Conservation (phyloP, 2,888 invertebrate species). For the Arenicola marina region DNA sequence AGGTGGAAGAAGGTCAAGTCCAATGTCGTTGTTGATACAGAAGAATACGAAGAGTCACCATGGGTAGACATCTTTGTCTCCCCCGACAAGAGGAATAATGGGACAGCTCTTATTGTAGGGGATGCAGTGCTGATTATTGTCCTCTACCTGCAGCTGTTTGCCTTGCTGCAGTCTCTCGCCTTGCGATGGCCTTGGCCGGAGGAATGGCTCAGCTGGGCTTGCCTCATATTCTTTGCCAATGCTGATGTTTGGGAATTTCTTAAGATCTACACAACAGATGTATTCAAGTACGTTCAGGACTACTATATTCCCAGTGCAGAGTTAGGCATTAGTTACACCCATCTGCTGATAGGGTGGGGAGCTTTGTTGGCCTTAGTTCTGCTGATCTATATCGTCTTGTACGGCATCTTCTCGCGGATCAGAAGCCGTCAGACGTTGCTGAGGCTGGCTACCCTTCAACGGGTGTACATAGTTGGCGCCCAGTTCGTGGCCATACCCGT, state of each 20-base stretch:
- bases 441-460: slow-evolving; percentile 44
- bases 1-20: too few relatives aligned
- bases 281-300: slow-evolving; percentile 41
- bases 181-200: slow-evolving; percentile 51
- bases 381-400: slow-evolving; percentile 34
- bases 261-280: slow-evolving; percentile 40
- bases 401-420: slow-evolving; percentile 34
- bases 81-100: background rate
- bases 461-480: slow-evolving; percentile 37
- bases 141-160: slow-evolving; percentile 49
- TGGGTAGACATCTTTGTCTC: background rate
- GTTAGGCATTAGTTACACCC: slow-evolving; percentile 39
- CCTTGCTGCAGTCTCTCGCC: slow-evolving; percentile 50
- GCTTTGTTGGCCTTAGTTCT: slow-evolving; percentile 31
- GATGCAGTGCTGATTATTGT: slow-evolving; percentile 34
- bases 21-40: too few relatives aligned
- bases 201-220: slow-evolving; percentile 39
- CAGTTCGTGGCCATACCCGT: slow-evolving; percentile 49
- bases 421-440: slow-evolving; percentile 42
- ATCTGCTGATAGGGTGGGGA: slow-evolving; percentile 44
- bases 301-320: slow-evolving; percentile 41
- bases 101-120: background rate
- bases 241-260: slow-evolving; percentile 51
- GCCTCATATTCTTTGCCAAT: slow-evolving; percentile 48
- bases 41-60: background rate